Evolutionary conservation across 2,888 invertebrate species (phyloP).

Genomic region (Zaprionus obscuricornis): DNA sequence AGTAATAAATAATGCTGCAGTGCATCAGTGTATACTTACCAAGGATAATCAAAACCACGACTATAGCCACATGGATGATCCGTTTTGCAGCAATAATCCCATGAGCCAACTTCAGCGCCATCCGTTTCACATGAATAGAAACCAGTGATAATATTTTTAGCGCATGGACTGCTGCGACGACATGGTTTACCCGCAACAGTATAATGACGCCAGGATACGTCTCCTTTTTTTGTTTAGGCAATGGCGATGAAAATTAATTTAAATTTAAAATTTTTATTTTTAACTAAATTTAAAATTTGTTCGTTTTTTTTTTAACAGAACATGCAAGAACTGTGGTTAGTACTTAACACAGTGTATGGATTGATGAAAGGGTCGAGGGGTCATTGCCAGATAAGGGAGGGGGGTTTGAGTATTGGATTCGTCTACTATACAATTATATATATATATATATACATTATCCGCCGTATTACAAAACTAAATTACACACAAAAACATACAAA

Average conservation of each 20-base stretch:
- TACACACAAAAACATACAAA: conserved; percentile 31
- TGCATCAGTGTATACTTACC: conserved; percentile 85
- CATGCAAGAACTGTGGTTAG: conserved; percentile 36
- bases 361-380: conserved; percentile 28
- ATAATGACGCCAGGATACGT: conserved; percentile 88
- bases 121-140: conserved; percentile 94
- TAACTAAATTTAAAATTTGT: no score
- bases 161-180: conserved; percentile 87
- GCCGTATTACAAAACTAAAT: conserved; percentile 54
- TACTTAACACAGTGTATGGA: conserved; percentile 16
- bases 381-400: conserved; percentile 19
- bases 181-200: conserved; percentile 93
- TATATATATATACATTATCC: conserved; percentile 46
- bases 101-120: conserved; percentile 87
- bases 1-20: not conserved
- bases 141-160: conserved; percentile 89
- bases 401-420: conserved; percentile 43
- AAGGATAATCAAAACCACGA: conserved; percentile 91
- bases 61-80: conserved; percentile 93
- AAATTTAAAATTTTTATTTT: no score
- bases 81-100: conserved; percentile 94
- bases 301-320: no score
- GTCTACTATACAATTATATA: conserved; percentile 45
- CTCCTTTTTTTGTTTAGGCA: no score
- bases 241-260: no score